A percentile compares a stretch with the other conserved stretches of the same genome.
Evolutionary conservation across 1,140 invertebrate species (phyloP).

Genomic region (Zeugodacus cucurbitae): DNA sequence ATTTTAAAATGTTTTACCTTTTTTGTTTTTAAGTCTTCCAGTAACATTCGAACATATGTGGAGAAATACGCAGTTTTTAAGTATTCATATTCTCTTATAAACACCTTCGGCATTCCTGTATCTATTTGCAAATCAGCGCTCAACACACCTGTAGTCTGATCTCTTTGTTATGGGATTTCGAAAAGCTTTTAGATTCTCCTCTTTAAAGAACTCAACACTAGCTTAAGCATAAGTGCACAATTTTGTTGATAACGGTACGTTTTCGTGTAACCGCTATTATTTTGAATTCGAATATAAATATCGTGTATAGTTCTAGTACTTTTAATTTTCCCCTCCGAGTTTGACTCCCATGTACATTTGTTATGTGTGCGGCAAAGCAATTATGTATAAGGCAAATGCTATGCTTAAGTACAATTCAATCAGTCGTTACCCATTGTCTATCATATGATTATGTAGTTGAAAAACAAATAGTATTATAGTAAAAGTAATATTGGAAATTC

Average conservation of each 20-base stretch:
- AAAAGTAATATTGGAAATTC: background rate
- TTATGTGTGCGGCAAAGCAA: too few relatives aligned
- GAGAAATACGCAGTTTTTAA: too few relatives aligned
- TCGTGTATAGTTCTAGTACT: background rate
- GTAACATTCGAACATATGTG: too few relatives aligned
- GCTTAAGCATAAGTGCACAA: background rate
- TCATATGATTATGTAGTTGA: background rate
- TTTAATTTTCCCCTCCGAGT: too few relatives aligned
- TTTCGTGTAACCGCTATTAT: background rate
- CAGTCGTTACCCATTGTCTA: constrained; percentile 16
- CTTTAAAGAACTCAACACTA: background rate
- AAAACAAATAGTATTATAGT: background rate
- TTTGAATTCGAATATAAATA: background rate
- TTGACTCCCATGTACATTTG: too few relatives aligned
- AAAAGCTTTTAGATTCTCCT: too few relatives aligned
- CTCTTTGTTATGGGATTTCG: too few relatives aligned
- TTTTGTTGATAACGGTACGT: background rate
- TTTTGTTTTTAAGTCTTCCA: background rate
- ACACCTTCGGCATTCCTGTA: too few relatives aligned
- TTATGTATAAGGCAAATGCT: background rate
- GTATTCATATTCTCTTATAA: too few relatives aligned
- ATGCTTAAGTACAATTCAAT: background rate
- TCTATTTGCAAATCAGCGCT: too few relatives aligned
- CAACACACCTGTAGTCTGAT: too few relatives aligned
- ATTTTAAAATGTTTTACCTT: background rate